Conservation (phyloP, 2,888 invertebrate species). For the Yponomeuta plumbellus region DNA sequence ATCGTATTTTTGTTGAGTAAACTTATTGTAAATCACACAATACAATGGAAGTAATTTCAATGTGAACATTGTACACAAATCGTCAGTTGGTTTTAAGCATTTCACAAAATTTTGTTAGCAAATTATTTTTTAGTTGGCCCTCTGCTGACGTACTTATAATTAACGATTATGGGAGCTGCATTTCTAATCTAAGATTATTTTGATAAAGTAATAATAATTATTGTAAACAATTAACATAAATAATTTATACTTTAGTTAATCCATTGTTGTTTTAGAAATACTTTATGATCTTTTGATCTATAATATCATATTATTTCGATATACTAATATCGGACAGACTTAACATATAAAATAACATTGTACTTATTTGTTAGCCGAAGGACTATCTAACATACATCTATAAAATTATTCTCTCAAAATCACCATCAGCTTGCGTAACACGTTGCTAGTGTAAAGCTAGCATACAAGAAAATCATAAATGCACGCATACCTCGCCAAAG, state of each 20-base stretch:
- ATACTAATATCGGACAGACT: not conserved
- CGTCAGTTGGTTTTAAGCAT: not conserved
- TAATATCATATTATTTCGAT: not conserved
- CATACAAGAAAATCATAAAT: not conserved
- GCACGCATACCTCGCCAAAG: not conserved
- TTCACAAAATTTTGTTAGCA: too few relatives aligned
- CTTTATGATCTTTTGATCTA: not conserved
- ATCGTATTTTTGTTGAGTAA: not conserved
- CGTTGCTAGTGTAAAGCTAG: not conserved
- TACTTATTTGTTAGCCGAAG: not conserved
- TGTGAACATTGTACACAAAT: not conserved
- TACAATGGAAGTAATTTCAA: not conserved
- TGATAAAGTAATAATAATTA: too few relatives aligned
- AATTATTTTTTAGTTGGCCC: too few relatives aligned
- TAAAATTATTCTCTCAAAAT: not conserved
- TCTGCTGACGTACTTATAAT: too few relatives aligned
- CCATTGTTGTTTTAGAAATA: not conserved
- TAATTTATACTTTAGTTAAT: not conserved
- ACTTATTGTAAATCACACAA: not conserved
- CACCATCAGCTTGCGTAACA: not conserved
- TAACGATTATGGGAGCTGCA: too few relatives aligned
- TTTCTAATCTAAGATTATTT: too few relatives aligned
- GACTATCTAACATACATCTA: not conserved
- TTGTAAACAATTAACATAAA: not conserved
- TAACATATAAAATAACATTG: not conserved